Conservation (phyloP, 1,140 invertebrate species). For the Scylla paramamosain region DNA sequence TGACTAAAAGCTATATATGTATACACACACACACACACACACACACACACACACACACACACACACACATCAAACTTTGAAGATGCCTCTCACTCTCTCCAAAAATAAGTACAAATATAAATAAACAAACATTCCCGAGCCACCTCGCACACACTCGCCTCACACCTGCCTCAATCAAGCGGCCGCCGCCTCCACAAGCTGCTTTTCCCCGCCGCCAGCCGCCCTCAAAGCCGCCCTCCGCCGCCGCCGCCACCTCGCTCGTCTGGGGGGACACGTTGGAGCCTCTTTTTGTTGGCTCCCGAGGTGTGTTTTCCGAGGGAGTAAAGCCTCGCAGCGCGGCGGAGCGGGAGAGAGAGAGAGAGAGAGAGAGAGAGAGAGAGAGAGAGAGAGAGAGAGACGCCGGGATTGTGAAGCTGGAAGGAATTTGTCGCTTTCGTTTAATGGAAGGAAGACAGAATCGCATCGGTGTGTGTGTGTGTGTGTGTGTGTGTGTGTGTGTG, state of each 20-base stretch:
- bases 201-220: neutral
- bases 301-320: constrained; percentile 2
- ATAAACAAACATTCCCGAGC: neutral
- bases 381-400: too few species aligned
- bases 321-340: neutral
- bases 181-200: constrained; percentile 15
- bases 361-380: too few species aligned
- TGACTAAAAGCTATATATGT: neutral
- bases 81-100: neutral
- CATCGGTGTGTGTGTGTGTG: neutral
- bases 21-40: constrained; percentile 11
- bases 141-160: constrained; percentile 17
- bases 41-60: constrained; percentile 19
- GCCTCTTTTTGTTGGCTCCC: neutral
- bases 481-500: too few species aligned
- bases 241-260: neutral
- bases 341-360: too few species aligned
- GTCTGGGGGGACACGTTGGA: neutral
- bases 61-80: neutral
- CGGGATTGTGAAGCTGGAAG: neutral
- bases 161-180: constrained; percentile 18
- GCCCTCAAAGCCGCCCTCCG: neutral
- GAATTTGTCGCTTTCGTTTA: neutral
- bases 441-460: neutral
- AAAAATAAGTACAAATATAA: constrained; percentile 18